phyloP scores from a whole-genome alignment of 2,113 vertebrate genomes.

The Pseudorectes ferrugineus region DNA sequence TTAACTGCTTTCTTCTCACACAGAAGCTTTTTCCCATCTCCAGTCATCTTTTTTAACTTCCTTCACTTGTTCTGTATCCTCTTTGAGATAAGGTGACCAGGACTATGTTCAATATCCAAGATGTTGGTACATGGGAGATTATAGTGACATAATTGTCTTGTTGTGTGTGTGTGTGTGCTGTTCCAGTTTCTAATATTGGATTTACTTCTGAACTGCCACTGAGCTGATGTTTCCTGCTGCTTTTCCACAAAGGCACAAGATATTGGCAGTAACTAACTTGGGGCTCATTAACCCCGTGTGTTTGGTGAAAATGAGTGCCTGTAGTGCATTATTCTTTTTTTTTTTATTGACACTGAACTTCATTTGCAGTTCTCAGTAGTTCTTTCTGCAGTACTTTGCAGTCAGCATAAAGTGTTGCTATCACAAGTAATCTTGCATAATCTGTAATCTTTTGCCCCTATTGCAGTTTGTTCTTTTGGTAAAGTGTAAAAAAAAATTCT shows the following conservation, averaged over 20 bases:
- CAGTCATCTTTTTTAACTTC: neutral
- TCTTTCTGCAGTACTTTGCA: constrained; percentile 4
- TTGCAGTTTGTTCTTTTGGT: neutral
- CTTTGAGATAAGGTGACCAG: neutral
- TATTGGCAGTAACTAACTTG: neutral
- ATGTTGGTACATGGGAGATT: neutral
- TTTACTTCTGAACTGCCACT: neutral
- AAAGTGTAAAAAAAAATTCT: neutral
- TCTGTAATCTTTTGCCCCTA: neutral
- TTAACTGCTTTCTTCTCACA: neutral
- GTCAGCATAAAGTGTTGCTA: neutral
- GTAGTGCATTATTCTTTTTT: neutral
- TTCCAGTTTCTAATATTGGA: neutral
- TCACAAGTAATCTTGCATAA: constrained; percentile 8
- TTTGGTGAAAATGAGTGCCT: neutral
- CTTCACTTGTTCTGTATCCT: neutral
- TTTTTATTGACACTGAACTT: neutral
- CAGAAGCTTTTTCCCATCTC: neutral
- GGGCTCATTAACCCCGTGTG: neutral
- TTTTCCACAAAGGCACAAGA: neutral
- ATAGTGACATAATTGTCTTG: neutral
- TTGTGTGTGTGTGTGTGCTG: neutral
- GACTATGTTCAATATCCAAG: neutral
- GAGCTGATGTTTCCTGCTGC: neutral
- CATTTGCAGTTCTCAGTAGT: neutral